These are phyloP conservation scores for Saguinus imperator DNA, from an alignment of 2,113 vertebrate species.

Conservation along the genomic window DNA sequence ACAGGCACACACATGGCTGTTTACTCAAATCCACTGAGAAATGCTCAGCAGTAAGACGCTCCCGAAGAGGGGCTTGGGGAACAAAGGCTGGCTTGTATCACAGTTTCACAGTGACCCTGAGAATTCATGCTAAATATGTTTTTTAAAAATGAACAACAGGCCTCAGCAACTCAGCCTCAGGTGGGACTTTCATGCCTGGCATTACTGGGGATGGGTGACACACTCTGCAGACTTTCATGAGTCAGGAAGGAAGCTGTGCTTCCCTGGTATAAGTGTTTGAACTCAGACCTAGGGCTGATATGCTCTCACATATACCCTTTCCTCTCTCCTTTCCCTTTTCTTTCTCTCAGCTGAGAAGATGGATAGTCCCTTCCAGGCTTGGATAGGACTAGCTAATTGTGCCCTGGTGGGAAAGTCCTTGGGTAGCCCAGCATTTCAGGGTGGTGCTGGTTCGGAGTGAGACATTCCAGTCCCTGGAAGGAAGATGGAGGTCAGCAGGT, in stretches of 20 bases:
- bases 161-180: not conserved
- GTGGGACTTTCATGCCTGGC: not conserved
- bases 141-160: not conserved
- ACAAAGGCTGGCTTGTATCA: constrained; percentile 2
- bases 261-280: too few species aligned
- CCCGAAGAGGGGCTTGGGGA: not conserved
- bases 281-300: not conserved
- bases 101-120: not conserved
- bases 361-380: not conserved
- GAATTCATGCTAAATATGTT: not conserved
- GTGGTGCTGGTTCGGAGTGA: not conserved
- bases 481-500: not conserved
- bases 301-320: fast-evolving
- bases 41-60: not conserved
- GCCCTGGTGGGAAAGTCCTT: not conserved
- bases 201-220: fast-evolving
- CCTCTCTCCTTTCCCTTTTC: not conserved
- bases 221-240: not conserved
- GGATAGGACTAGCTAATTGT: not conserved
- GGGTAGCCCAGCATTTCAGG: not conserved
- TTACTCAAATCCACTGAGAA: constrained; percentile 10
- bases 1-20: not conserved
- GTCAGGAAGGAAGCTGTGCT: not conserved
- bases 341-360: not conserved
- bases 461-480: not conserved